Evolutionary conservation across 2,888 invertebrate species (phyloP), one percentile per base, ranked within the genome.

Genomic region (Oxycera nigricornis): DNA sequence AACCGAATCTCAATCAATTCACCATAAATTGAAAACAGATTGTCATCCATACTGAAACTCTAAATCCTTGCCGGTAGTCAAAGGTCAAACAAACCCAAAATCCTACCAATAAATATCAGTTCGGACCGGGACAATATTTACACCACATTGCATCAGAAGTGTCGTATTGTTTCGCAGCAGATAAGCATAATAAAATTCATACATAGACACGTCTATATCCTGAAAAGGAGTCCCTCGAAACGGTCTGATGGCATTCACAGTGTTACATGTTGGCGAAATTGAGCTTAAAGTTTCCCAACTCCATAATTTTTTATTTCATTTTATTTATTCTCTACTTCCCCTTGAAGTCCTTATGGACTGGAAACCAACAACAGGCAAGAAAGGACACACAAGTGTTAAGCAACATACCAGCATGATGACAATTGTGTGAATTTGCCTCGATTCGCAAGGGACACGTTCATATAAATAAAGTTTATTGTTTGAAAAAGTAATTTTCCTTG

Each of bases 401-500:
- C n/a, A n/a, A n/a, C n/a, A n/a, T n/a, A n/a, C n/a, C n/a, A n/a
- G n/a, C n/a, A n/a, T n/a, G n/a, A n/a, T n/a, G n/a, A n/a, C n/a
- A n/a, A n/a, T n/a, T n/a, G n/a, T 14, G 39, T 7, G 39, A 7
- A 39, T 39, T 39, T 39, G 39, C 39, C 14, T 39, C 1, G 39
- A 39, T 7, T 14, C 39, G 7, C 9, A 26, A n/a, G 14, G 65
- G 28, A 2, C 6, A 4, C 14, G 28, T 9, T 50, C 59, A 17
- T 59, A 59, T 59, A 59, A 59, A 59, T 67, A 67, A 67, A 67
- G 24, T 67, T 67, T 67, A 67, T 67, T 67, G 65, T 67, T 67
- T 46, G 65, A 39, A 67, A 67, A 41, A n/a, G 65, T 67, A 67
- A 67, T 67, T 67, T 41, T 24, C 17, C 59, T 17, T n/a, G 17